Percentiles rank a stretch among this genome's conserved stretches.
Evolutionary conservation across 2,888 invertebrate species (phyloP).

Genomic region (Phengaris alcon): DNA sequence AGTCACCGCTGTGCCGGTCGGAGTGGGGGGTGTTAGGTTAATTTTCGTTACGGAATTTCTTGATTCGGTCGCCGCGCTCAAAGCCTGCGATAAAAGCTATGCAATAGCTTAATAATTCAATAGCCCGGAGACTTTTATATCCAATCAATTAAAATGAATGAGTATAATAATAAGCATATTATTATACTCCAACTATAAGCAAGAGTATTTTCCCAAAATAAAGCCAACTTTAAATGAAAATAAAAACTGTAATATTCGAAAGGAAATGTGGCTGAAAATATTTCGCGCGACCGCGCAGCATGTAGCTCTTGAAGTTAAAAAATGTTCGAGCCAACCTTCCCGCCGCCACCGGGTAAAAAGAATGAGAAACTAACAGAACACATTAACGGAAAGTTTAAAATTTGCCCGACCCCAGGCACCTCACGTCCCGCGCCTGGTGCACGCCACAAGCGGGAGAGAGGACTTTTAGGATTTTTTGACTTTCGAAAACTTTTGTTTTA

Average conservation of each 20-base stretch:
- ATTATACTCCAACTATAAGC: not conserved
- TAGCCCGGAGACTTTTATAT: too few relatives aligned
- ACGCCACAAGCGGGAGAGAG: not conserved
- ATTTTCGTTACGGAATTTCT: too few relatives aligned
- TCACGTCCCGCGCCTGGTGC: constrained; percentile 27
- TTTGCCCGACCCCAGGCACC: constrained; percentile 30
- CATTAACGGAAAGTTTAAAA: constrained; percentile 30
- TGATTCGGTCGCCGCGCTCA: too few relatives aligned
- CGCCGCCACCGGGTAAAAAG: constrained; percentile 27
- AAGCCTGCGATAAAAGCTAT: too few relatives aligned
- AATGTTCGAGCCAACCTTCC: constrained; percentile 7
- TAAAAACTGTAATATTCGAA: not conserved
- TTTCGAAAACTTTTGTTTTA: too few relatives aligned
- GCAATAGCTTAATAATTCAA: too few relatives aligned
- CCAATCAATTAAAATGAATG: too few relatives aligned
- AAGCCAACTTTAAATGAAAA: constrained; percentile 3
- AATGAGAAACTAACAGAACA: constrained; percentile 32
- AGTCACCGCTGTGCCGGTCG: too few relatives aligned
- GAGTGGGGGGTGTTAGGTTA: too few relatives aligned
- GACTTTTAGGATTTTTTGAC: too few relatives aligned
- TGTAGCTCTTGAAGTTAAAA: not conserved
- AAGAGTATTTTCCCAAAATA: not conserved
- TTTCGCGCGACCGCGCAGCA: not conserved
- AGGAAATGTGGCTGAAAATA: not conserved
- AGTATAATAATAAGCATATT: not conserved